Evolutionary conservation across 2,797 vertebrate genomes (phyloP), one percentile per base, ranked within the genome.

Genomic region (Gallinago nigripennis): DNA sequence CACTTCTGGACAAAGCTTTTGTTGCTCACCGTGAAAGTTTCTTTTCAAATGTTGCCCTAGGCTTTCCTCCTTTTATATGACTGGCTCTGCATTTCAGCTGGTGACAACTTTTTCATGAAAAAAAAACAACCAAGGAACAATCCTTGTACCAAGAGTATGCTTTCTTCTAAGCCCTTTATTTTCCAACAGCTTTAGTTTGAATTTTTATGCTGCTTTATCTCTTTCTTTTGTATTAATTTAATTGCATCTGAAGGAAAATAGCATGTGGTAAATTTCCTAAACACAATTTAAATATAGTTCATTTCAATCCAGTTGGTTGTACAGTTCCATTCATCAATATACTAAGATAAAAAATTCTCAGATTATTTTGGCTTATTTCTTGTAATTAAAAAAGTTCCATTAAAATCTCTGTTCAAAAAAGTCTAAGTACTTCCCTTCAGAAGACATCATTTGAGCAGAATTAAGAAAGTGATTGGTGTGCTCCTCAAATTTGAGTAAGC

Each of bases 211-310:
- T 35, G 41, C 15, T 90, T 90, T 85, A 54, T 88, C 68, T 88
- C 51, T 90, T 90, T 16, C 24, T 86, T 95, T 94, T 92, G 75
- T 85, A 48, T 92, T 93, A 92, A 68, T 84, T 90, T 88, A 90
- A 75, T 82, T 93, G 83, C n/a, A 77, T 94, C 79, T 85, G 63
- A 88, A 87, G 43, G 64, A 90, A 94, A 96, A 85, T 35, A 90
- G 16, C 11, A n/a, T 37, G 43, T 48, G 71, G 45, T 80, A 84
- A 85, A 90, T 92, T 82, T 90, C 54, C 53, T 82, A 90, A 94
- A 71, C 46, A 63, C 35, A 96, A 68, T 75, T 88, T 91, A 86
- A 92, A 90, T 79, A 65, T 35, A 96, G 31, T 53, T 88, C 2
- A 2, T 89, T 92, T 92, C 45, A 92, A 16, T 93, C 50, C 0